Base-by-base conservation (phyloP, 2,797 vertebrate genomes). In the Potorous gilbertii region DNA sequence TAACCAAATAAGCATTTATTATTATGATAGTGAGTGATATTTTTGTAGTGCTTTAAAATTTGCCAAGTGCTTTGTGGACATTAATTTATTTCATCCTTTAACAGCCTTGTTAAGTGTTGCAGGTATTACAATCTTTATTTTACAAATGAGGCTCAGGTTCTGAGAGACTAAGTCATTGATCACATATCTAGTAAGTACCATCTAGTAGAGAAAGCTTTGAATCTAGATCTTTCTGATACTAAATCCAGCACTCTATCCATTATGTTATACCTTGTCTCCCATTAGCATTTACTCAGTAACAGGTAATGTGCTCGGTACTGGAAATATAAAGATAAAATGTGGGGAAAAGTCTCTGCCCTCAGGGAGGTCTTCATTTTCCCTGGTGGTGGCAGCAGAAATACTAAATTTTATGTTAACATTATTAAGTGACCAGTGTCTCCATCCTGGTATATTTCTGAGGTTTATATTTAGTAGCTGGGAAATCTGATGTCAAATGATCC, bases 401-500 rank as follows among this genome's bases (percentile, higher is more conserved):
- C 21, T 81, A 46, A 9, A 81, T 81, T 81, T 46, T 27, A 74
- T 1, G 55, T 94, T 97, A 96, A 97, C 98, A 96, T 98, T 97
- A 93, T 96, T 97, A 98, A 98, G 91, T 96, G 95, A 97, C 97
- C 92, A 93, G 94, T 96, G 59, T 5, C 90, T 97, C 97, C 74
- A 95, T 94, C 94, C 97, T 95, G 94, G 92, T 93, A 94, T 96
- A 97, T 97, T 98, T 97, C 97, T 94, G 97, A 98, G 97, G 97
- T 97, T 74, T 97, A 97, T 97, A 98, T 98, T 98, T 98, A 98
- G 98, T 97, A 97, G 96, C 89, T 97, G 91, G 89, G 95, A 97
- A 98, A 98, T 92, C 28, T 98, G 98, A 96, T 97, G 94, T 97
- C 96, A 98, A 97, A 97, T 98, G 95, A 97, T 98, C 96, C 91